These are phyloP conservation scores for Heliconius hortense DNA, from an alignment of 2,888 invertebrate species.

Conservation along the genomic window DNA sequence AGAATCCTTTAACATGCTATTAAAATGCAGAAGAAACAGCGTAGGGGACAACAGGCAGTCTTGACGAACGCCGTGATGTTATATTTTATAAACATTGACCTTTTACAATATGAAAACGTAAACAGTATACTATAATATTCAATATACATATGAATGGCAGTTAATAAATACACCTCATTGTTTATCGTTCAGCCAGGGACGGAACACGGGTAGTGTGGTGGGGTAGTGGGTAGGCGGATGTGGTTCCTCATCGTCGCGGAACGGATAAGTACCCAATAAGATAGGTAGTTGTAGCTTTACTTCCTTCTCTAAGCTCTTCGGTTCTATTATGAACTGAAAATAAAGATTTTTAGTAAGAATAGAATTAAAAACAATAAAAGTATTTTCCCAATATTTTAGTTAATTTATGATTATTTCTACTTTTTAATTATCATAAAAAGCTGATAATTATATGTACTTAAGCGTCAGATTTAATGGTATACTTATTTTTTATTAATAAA, in stretches of 20 bases:
- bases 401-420: too few species aligned
- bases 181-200: slow-evolving; percentile 92
- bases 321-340: slow-evolving; percentile 92
- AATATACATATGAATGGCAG: background rate
- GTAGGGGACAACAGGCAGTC: too few species aligned
- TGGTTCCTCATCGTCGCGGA: slow-evolving; percentile 85
- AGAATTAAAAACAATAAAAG: background rate
- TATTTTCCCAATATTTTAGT: background rate
- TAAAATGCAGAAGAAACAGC: too few species aligned
- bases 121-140: background rate
- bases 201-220: slow-evolving; percentile 93
- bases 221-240: slow-evolving; percentile 96
- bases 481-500: background rate
- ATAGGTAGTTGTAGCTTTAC: slow-evolving; percentile 96
- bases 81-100: background rate
- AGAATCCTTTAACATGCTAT: too few species aligned
- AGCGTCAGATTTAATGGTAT: background rate
- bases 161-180: slow-evolving; percentile 44
- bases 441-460: background rate
- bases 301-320: slow-evolving; percentile 95
- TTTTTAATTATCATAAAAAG: too few species aligned
- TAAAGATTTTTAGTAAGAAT: slow-evolving; percentile 9
- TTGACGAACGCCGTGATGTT: too few species aligned
- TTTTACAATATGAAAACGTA: background rate
- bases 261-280: slow-evolving; percentile 94